phyloP scores from a whole-genome alignment of 2,797 vertebrate species.

The Eulemur albifrons region DNA sequence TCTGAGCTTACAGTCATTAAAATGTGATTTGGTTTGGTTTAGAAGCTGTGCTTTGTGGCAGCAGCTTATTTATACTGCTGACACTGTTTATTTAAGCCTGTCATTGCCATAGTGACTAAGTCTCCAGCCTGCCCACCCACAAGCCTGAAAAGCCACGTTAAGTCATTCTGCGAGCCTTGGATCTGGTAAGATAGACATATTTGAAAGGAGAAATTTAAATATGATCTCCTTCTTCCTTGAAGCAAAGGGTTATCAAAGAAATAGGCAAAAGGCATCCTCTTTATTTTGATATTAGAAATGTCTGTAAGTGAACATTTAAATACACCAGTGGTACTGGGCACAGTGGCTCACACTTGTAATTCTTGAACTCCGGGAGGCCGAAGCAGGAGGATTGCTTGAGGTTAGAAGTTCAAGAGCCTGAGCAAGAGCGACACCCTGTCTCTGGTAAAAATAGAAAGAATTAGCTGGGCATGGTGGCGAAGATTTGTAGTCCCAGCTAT shows the following conservation, averaged over 20 bases:
- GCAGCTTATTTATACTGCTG: neutral
- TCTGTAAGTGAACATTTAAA: neutral
- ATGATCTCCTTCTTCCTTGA: neutral
- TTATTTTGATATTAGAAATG: neutral
- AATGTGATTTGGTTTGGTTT: neutral
- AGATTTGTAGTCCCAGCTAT: no score
- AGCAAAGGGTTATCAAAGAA: neutral
- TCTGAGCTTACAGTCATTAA: neutral
- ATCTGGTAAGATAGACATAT: neutral
- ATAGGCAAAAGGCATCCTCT: neutral
- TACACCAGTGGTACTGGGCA: neutral
- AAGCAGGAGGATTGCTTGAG: no score
- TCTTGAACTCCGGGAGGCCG: no score
- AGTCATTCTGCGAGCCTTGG: neutral
- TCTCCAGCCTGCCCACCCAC: neutral
- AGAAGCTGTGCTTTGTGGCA: neutral
- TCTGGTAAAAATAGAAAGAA: no score
- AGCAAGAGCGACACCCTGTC: no score
- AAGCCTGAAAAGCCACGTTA: neutral
- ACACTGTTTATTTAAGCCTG: conserved; percentile 34
- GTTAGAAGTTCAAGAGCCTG: no score
- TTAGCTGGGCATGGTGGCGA: no score
- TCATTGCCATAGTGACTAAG: neutral
- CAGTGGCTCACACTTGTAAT: no score
- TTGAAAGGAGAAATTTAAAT: conserved; percentile 28